Evolutionary conservation across 2,797 vertebrate genomes (phyloP).

Genomic region (Crossoptilon crossoptilon): DNA sequence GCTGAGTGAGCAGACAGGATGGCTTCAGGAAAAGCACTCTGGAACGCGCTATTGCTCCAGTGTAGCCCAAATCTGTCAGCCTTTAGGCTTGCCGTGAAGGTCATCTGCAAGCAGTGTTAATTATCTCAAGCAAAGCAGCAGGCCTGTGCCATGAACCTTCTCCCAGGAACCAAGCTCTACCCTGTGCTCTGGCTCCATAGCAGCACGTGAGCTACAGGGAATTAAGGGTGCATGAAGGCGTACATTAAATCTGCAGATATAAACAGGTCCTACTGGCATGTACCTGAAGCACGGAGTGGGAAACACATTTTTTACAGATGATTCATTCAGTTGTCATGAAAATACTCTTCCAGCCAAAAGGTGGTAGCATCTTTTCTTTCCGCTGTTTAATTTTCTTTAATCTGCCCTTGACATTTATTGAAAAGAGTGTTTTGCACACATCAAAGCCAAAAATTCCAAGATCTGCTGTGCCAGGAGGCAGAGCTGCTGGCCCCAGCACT

Average conservation of each 20-base stretch:
- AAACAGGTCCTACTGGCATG: conserved; percentile 16
- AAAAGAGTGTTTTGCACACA: conserved; percentile 18
- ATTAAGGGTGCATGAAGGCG: accelerated
- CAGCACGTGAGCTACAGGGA: neutral
- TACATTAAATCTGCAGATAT: conserved; percentile 5
- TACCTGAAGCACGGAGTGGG: conserved; percentile 1
- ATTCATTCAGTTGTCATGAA: conserved; percentile 40
- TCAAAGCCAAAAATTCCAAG: conserved; percentile 63
- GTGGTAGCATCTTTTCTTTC: conserved; percentile 21
- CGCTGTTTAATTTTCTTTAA: conserved; percentile 56
- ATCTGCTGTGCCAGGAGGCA: neutral
- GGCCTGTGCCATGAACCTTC: conserved; percentile 42
- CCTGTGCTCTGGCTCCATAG: neutral
- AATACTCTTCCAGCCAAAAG: conserved; percentile 42
- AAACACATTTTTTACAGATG: conserved; percentile 29
- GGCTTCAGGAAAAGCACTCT: conserved; percentile 3
- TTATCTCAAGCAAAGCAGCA: conserved; percentile 65
- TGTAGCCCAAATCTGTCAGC: conserved; percentile 51
- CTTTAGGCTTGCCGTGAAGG: conserved; percentile 59
- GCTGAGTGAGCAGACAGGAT: neutral
- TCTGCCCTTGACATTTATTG: conserved; percentile 66
- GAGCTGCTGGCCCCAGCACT: neutral
- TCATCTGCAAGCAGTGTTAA: conserved; percentile 48
- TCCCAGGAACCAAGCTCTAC: neutral
- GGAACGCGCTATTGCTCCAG: neutral